Conservation (phyloP, 30 jellyfish, hydroid and myxozoan species). For the Pelagia noctiluca region DNA sequence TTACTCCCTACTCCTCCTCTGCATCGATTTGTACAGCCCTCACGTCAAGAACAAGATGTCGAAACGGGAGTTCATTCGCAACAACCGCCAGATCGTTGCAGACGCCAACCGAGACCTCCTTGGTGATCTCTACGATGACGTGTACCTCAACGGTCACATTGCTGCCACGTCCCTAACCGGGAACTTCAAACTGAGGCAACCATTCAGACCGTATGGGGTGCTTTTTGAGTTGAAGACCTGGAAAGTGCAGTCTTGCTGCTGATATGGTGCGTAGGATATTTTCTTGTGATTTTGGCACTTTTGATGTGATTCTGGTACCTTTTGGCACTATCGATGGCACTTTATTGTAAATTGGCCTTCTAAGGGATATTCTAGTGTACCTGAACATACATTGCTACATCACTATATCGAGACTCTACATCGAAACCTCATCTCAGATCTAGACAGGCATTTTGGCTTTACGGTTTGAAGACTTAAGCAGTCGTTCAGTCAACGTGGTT, state of each 20-base stretch:
- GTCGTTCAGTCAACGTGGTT: too few species aligned
- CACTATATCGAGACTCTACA: too few species aligned
- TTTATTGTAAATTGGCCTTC: neutral
- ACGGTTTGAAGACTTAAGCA: too few species aligned
- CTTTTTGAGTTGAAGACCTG: conserved; percentile 90
- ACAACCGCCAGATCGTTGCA: conserved; percentile 88
- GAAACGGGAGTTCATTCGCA: conserved; percentile 95
- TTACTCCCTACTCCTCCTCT: conserved; percentile 87
- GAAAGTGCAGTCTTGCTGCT: conserved; percentile 76
- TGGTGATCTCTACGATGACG: conserved; percentile 97
- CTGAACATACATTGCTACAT: too few species aligned
- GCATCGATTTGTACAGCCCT: conserved; percentile 98
- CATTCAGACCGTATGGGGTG: conserved; percentile 98
- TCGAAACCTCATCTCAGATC: too few species aligned
- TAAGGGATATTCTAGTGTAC: too few species aligned
- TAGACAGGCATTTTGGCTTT: too few species aligned
- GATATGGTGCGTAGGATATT: too few species aligned
- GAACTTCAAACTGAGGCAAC: conserved; percentile 70
- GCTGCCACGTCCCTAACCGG: conserved; percentile 68
- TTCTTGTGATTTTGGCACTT: too few species aligned
- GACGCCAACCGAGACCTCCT: conserved; percentile 86
- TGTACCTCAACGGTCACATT: conserved; percentile 94
- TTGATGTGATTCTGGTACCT: too few species aligned
- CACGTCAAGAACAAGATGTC: conserved; percentile 98
- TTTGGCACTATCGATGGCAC: neutral